Evolutionary conservation across 2,113 vertebrate species (phyloP).

Genomic region (Martes martes): DNA sequence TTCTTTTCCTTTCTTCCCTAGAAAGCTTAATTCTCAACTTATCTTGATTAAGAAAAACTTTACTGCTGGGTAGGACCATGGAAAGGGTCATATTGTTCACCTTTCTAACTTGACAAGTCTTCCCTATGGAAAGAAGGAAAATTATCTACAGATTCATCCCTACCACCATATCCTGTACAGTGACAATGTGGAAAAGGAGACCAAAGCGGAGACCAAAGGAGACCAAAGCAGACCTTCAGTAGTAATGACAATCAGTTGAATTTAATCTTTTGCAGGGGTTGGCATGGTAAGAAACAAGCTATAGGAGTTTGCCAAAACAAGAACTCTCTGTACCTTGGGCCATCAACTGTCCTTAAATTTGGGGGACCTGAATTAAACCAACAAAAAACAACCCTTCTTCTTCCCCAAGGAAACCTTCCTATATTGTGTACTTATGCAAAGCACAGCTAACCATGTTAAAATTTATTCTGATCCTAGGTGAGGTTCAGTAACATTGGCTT

Average conservation of each 20-base stretch:
- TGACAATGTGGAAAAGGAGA: neutral
- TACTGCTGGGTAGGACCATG: neutral
- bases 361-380: neutral
- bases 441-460: neutral
- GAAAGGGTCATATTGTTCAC: neutral
- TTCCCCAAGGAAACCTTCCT: neutral
- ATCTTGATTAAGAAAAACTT: neutral
- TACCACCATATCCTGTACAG: neutral
- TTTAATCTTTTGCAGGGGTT: neutral
- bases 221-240: neutral
- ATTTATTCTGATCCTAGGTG: neutral
- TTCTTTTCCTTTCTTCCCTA: constrained; percentile 1
- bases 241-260: neutral
- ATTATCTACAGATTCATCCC: neutral
- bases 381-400: neutral
- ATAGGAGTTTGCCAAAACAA: neutral
- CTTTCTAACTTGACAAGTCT: constrained; percentile 12
- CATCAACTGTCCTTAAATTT: neutral
- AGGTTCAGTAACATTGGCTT: neutral
- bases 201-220: neutral
- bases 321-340: neutral
- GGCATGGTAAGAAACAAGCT: neutral
- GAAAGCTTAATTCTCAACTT: constrained; percentile 21
- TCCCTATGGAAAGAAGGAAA: neutral
- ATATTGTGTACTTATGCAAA: neutral